phyloP scores from a whole-genome alignment of 2,888 invertebrate genomes.

The Yponomeuta sedellus region DNA sequence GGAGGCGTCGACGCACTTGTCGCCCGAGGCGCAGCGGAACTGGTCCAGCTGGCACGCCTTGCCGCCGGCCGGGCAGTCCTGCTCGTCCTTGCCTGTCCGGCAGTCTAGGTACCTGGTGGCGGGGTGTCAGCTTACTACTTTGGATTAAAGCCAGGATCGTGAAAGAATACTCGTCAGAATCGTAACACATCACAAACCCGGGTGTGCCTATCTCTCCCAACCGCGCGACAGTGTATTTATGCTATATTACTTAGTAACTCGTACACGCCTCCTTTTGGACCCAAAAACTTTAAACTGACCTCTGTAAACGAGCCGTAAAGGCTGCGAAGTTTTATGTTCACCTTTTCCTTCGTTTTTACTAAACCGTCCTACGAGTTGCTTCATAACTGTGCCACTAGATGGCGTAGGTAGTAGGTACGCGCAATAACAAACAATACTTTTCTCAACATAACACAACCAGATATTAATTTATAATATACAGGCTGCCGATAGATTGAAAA shows the following conservation, averaged over 20 bases:
- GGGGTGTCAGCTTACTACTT: not conserved
- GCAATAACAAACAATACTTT: not conserved
- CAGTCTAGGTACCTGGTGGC: conserved; percentile 83
- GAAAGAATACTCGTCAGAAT: no score
- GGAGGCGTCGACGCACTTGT: conserved; percentile 85
- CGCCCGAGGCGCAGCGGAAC: conserved; percentile 88
- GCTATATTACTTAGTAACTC: no score
- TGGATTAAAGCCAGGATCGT: not conserved
- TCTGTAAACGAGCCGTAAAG: no score
- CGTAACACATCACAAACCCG: no score
- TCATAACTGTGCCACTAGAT: not conserved
- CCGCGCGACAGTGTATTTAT: no score
- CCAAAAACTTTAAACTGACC: no score
- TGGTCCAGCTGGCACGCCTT: conserved; percentile 87
- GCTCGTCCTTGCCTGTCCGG: conserved; percentile 88
- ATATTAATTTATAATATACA: not conserved
- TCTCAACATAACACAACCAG: not conserved
- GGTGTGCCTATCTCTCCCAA: no score
- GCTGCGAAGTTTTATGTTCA: no score
- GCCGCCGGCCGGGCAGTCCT: conserved; percentile 78
- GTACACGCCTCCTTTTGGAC: no score
- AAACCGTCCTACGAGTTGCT: no score
- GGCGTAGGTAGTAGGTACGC: not conserved
- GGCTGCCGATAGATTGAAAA: not conserved
- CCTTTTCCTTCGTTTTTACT: no score